Conservation (phyloP, 2,888 invertebrate genomes). For the Druceiella hillmani region DNA sequence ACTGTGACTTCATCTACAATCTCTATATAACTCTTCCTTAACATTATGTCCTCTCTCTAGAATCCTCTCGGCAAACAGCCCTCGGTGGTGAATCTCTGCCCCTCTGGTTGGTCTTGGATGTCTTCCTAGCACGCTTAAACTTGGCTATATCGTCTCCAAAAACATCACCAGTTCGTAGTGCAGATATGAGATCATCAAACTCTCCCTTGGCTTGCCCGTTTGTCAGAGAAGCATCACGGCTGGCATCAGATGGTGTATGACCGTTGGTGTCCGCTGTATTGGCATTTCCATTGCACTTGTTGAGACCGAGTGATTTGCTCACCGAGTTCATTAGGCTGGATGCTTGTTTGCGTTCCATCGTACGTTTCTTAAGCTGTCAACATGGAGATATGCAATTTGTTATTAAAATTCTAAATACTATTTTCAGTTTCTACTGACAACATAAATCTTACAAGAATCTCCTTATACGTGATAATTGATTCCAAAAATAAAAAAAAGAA, state of each 20-base stretch:
- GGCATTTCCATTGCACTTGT: slow-evolving; percentile 49
- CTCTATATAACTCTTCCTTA: too few species aligned
- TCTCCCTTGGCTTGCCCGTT: slow-evolving; percentile 71
- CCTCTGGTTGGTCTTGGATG: slow-evolving; percentile 40
- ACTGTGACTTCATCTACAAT: too few species aligned
- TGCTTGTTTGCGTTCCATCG: slow-evolving; percentile 79
- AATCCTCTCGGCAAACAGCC: slow-evolving; percentile 42
- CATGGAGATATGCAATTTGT: slow-evolving; percentile 10
- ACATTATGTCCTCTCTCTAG: slow-evolving; percentile 45
- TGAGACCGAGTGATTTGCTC: slow-evolving; percentile 60
- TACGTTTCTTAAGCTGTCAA: slow-evolving; percentile 70
- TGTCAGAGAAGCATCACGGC: slow-evolving; percentile 35
- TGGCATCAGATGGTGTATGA: slow-evolving; percentile 34
- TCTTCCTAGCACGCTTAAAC: slow-evolving; percentile 54
- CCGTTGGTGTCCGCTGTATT: slow-evolving; percentile 55
- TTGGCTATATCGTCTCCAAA: slow-evolving; percentile 95
- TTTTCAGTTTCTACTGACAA: neutral
- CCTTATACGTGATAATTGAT: too few species aligned
- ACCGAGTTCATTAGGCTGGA: slow-evolving; percentile 74
- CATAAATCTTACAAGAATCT: neutral
- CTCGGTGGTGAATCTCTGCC: slow-evolving; percentile 45
- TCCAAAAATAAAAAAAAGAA: too few species aligned
- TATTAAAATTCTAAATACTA: neutral
- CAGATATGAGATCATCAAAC: slow-evolving; percentile 94
- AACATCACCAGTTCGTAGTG: slow-evolving; percentile 88